Percentiles rank a stretch among this genome's conserved stretches.
Evolutionary conservation across 35 echinoderm and acorn worm genomes (phyloP).

Genomic region (Nesometra sesokonis): DNA sequence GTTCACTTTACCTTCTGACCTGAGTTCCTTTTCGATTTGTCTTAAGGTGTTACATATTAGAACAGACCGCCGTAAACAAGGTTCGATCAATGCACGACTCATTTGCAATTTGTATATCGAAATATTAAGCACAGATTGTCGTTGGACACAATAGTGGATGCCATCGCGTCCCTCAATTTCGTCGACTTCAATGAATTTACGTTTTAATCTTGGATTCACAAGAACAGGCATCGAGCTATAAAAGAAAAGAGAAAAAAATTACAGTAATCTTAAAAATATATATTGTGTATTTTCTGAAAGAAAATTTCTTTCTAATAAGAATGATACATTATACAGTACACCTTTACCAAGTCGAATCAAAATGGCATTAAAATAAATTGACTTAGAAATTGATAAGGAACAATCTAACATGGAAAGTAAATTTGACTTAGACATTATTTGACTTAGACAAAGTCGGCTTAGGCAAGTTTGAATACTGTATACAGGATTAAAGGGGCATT

Average conservation of each 20-base stretch:
- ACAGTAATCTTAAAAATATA: no score
- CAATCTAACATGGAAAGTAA: no score
- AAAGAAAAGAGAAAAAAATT: constrained; percentile 15
- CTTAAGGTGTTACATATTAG: constrained; percentile 67
- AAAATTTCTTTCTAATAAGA: no score
- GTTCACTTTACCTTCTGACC: constrained; percentile 41
- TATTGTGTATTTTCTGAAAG: no score
- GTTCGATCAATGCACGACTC: constrained; percentile 46
- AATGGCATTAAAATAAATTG: no score
- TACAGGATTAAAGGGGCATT: no score
- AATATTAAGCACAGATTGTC: constrained; percentile 62
- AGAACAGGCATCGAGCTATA: constrained; percentile 64
- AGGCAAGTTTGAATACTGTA: no score
- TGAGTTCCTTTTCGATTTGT: constrained; percentile 54
- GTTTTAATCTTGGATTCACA: constrained; percentile 55
- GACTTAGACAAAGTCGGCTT: no score
- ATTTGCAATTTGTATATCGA: constrained; percentile 57
- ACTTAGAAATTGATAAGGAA: no score
- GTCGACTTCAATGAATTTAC: constrained; percentile 58
- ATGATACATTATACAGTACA: no score
- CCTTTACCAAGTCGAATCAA: no score
- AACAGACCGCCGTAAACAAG: constrained; percentile 51
- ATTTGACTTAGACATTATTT: no score
- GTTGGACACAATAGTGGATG: constrained; percentile 51
- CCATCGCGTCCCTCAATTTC: constrained; percentile 47